These are phyloP conservation scores for Dolichallabes microphthalmus DNA, from an alignment of 2,113 vertebrate genomes.

Conservation along the genomic window DNA sequence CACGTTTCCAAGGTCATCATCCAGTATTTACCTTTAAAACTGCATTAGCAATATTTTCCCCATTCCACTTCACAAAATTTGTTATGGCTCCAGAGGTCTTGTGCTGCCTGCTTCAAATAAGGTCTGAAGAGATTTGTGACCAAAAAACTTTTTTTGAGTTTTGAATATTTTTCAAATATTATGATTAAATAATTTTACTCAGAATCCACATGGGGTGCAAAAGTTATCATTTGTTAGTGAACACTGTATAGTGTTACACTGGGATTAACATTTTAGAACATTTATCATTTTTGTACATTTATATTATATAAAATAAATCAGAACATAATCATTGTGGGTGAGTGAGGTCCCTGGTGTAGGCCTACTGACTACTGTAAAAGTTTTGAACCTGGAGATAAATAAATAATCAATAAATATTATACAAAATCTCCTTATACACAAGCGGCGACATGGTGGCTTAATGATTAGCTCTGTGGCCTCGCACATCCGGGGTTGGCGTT, in stretches of 20 bases:
- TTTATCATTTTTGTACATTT: too few species aligned
- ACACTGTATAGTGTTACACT: neutral
- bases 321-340: too few species aligned
- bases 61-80: neutral
- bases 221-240: neutral
- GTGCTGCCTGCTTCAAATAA: neutral
- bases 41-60: neutral
- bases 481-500: too few species aligned
- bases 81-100: neutral
- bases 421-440: too few species aligned
- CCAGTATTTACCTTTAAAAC: neutral
- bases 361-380: too few species aligned
- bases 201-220: neutral
- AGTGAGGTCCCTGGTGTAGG: too few species aligned
- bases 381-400: too few species aligned
- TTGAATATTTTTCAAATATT: neutral
- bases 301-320: too few species aligned
- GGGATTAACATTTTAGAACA: neutral
- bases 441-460: too few species aligned
- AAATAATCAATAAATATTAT: too few species aligned
- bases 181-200: neutral
- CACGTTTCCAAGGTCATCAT: neutral
- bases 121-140: neutral
- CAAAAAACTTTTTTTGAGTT: neutral
- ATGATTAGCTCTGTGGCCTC: too few species aligned